Conservation (phyloP, 2,888 invertebrate species). For the Drosophila siamana region DNA sequence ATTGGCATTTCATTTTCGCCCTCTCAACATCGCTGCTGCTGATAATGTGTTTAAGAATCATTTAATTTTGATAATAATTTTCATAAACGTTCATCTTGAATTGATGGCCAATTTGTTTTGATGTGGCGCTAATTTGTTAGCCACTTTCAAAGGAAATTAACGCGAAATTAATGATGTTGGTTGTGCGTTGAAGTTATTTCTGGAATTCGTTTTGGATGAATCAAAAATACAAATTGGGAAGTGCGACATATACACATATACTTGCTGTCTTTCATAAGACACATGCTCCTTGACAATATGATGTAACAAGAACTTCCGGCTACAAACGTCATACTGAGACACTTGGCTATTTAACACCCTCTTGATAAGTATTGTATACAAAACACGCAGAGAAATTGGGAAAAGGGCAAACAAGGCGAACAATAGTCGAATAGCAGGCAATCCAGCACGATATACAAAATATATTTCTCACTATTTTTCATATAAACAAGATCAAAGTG, state of each 20-base stretch:
- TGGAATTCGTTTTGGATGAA: conserved; percentile 9
- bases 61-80: conserved; percentile 71
- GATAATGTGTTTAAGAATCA: conserved; percentile 66
- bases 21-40: conserved; percentile 19
- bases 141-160: conserved; percentile 28
- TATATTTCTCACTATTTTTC: conserved; percentile 73
- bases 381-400: conserved; percentile 44
- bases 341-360: conserved; percentile 70
- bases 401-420: conserved; percentile 38
- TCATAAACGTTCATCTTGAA: conserved; percentile 55
- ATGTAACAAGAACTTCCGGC: conserved; percentile 51
- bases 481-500: conserved; percentile 80
- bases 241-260: not conserved
- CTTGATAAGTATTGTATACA: conserved; percentile 73
- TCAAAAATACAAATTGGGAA: conserved; percentile 11
- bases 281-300: conserved; percentile 45
- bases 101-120: conserved; percentile 56
- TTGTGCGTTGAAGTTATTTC: conserved; percentile 45
- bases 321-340: conserved; percentile 36
- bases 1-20: conserved; percentile 60
- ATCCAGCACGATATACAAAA: conserved; percentile 47
- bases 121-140: conserved; percentile 54
- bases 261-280: not conserved
- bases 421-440: no score
- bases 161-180: conserved; percentile 18